Evolutionary conservation across 2,888 invertebrate genomes (phyloP).

Genomic region (Lutraria lutraria): DNA sequence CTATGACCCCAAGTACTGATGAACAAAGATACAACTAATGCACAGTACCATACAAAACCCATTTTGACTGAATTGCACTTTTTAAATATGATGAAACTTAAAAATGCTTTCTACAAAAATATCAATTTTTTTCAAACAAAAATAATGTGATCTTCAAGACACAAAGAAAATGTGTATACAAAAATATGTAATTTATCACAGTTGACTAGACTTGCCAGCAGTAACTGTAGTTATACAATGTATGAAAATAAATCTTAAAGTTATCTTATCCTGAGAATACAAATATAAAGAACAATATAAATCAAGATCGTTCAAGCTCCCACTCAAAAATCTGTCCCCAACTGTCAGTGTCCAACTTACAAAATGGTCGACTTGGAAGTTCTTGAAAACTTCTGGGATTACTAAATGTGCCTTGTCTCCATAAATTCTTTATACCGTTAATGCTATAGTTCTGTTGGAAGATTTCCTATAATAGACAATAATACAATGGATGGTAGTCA

Average conservation of each 20-base stretch:
- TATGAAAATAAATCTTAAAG: neutral
- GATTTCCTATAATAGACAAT: conserved; percentile 66
- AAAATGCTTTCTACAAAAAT: conserved; percentile 17
- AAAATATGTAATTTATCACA: neutral
- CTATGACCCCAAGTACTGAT: conserved; percentile 45
- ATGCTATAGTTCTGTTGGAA: conserved; percentile 66
- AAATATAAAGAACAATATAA: neutral
- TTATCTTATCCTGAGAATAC: conserved; percentile 18
- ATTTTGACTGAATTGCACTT: conserved; percentile 27
- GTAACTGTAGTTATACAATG: neutral
- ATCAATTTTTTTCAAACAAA: neutral
- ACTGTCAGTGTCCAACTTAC: conserved; percentile 66
- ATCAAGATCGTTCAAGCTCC: conserved; percentile 69
- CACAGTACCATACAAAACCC: neutral
- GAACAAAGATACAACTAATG: neutral
- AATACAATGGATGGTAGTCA: neutral
- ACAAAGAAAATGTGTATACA: neutral
- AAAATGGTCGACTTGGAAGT: conserved; percentile 65
- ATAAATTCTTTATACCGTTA: conserved; percentile 67
- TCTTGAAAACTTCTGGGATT: conserved; percentile 65
- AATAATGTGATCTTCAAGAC: neutral
- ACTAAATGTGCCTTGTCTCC: conserved; percentile 70
- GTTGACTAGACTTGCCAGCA: conserved; percentile 1
- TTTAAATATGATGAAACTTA: neutral
- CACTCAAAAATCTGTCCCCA: conserved; percentile 74